These are phyloP conservation scores for Scylla paramamosain DNA, from an alignment of 1,140 invertebrate species.

Conservation along the genomic window DNA sequence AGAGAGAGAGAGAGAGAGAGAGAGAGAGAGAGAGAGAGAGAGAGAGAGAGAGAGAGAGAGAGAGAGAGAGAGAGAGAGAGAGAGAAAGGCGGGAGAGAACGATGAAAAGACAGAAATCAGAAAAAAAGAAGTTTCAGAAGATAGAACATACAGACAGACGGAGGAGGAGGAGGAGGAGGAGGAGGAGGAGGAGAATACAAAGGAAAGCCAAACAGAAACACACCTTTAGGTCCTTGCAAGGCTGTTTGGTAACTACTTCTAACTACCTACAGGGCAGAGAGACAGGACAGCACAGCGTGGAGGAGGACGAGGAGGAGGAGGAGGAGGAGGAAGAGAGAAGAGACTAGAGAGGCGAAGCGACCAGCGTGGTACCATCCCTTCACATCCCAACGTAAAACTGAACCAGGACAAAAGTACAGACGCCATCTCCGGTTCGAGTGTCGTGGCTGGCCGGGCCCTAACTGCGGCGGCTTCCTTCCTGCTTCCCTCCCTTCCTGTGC, in stretches of 20 bases:
- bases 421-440: not conserved
- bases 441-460: too few relatives aligned
- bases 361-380: not conserved
- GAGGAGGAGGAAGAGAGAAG: not conserved
- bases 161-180: too few relatives aligned
- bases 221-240: too few relatives aligned
- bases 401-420: not conserved
- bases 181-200: too few relatives aligned
- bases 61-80: not conserved
- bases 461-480: too few relatives aligned
- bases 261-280: too few relatives aligned
- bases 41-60: slow-evolving; percentile 52
- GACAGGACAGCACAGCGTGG: not conserved
- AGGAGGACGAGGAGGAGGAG: not conserved
- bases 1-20: not conserved
- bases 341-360: not conserved
- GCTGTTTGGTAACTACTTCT: too few relatives aligned
- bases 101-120: too few relatives aligned
- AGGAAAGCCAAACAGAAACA: too few relatives aligned
- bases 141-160: too few relatives aligned
- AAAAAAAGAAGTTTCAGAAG: too few relatives aligned
- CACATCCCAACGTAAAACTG: not conserved
- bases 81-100: too few relatives aligned
- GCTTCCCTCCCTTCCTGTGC: not conserved
- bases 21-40: slow-evolving; percentile 35